Evolutionary conservation across 2,113 vertebrate species (phyloP).

Genomic region (Cariama cristata): DNA sequence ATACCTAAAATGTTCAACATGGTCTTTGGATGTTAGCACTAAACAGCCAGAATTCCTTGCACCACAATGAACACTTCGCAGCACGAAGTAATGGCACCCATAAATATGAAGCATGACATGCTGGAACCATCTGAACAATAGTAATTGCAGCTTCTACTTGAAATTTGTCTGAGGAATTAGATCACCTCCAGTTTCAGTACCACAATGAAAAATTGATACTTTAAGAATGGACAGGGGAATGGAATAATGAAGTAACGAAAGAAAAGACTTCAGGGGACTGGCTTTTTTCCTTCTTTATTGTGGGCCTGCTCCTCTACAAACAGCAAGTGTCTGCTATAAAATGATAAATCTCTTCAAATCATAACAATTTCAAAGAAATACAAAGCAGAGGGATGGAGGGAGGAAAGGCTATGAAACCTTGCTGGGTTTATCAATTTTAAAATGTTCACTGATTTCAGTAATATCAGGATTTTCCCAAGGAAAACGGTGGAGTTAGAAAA

Average conservation of each 20-base stretch:
- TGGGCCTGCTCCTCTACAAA: background rate
- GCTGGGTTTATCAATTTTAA: background rate
- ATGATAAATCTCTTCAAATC: background rate
- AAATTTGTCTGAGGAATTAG: background rate
- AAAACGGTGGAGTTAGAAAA: background rate
- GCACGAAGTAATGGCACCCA: background rate
- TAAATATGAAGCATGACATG: background rate
- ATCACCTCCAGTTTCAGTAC: background rate
- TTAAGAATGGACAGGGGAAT: background rate
- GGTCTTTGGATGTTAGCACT: background rate
- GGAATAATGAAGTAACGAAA: background rate
- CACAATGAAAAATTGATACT: slow-evolving; percentile 7
- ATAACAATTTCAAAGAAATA: background rate
- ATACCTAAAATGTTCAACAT: background rate
- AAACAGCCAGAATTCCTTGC: background rate
- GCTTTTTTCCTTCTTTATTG: background rate
- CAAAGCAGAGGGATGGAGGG: background rate
- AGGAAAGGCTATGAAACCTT: background rate
- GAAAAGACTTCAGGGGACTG: background rate
- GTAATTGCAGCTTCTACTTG: slow-evolving; percentile 8
- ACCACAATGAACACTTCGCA: background rate
- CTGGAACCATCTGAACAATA: background rate
- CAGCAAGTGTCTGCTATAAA: background rate
- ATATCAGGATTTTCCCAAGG: background rate
- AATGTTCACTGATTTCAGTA: background rate